Evolutionary conservation across 64 coral and sea anemone species (phyloP), one percentile per base, ranked within the genome.

Genomic region (Trachythela sp.): DNA sequence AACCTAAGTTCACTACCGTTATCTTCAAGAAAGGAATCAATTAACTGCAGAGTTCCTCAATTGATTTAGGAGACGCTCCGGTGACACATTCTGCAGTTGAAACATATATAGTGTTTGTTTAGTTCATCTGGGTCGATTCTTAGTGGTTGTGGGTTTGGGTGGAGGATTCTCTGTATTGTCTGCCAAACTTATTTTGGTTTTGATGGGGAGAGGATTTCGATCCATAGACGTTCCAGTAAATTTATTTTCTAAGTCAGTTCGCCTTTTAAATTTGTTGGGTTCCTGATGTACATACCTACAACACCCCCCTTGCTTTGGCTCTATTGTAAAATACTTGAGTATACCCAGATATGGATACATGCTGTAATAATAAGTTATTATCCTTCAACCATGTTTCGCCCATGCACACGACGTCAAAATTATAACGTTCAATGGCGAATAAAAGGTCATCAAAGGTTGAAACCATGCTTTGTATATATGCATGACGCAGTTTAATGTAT

Each of bases 291-390:
- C 50, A 90, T 67, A 26, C 52, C 80, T 32, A 85, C 83, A 2
- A 36, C 89, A 2, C 54, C 54, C 89, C 83, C 68, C 54, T 30
- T 42, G 32, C 56, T 35, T 17, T 71, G 52, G 67, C 83, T 77
- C 89, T 85, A 31, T 90, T 84, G 49, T 54, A 14, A 67, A 90
- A 90, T 48, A 67, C 89, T 36, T 85, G 83, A 50, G 45, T 84
- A 72, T 85, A 90, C 48, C 83, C 89, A 9, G 36, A n/a, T 54
- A 48, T 90, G 37, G 89, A 84, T 41, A 90, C 52, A 67, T 85
- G 89, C 83, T 85, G 83, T 7, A 90, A 48, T 39, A 90, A 84
- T 60, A 90, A 48, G 17, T 84, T n/a, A 90, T 90, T 90, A 90
- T 60, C 77, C 49, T 90, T 54, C 9, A 84, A 71, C 52, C 48